These are phyloP conservation scores for Anoura caudifer DNA, from an alignment of 2,113 vertebrate species.

Conservation along the genomic window DNA sequence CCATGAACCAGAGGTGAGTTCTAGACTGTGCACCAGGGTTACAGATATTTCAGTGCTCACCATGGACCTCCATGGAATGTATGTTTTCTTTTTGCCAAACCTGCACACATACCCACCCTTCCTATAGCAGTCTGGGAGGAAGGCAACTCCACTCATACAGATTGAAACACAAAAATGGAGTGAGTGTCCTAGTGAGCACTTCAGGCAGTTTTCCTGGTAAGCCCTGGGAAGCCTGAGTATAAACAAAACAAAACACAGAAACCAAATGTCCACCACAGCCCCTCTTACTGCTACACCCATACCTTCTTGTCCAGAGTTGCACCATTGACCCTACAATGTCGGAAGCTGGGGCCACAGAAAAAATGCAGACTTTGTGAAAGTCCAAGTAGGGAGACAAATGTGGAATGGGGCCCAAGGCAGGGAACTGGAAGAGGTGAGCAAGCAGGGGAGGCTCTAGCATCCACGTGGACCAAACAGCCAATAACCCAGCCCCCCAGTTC, in stretches of 20 bases:
- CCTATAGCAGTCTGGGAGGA: neutral
- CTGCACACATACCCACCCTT: neutral
- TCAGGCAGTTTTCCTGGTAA: neutral
- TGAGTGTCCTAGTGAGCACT: neutral
- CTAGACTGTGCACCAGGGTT: neutral
- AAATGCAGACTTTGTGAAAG: neutral
- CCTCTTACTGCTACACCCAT: neutral
- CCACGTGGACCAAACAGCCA: neutral
- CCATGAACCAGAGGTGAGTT: slow-evolving; percentile 88
- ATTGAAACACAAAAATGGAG: neutral
- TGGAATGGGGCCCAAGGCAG: neutral
- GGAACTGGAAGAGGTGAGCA: neutral
- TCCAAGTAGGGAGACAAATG: neutral
- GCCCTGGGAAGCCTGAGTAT: neutral
- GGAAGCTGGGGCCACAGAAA: neutral
- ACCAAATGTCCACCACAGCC: neutral
- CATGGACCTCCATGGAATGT: neutral
- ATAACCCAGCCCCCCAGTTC: too few relatives aligned
- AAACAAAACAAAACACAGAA: neutral
- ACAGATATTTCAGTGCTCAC: neutral
- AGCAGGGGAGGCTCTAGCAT: neutral
- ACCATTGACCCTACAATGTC: neutral
- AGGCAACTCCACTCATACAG: neutral
- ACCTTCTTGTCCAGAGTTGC: neutral
- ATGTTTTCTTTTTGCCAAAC: neutral